A percentile compares a stretch with the other conserved stretches of the same genome.
Conservation (phyloP, 2,797 vertebrate species). For the Eulemur albifrons region DNA sequence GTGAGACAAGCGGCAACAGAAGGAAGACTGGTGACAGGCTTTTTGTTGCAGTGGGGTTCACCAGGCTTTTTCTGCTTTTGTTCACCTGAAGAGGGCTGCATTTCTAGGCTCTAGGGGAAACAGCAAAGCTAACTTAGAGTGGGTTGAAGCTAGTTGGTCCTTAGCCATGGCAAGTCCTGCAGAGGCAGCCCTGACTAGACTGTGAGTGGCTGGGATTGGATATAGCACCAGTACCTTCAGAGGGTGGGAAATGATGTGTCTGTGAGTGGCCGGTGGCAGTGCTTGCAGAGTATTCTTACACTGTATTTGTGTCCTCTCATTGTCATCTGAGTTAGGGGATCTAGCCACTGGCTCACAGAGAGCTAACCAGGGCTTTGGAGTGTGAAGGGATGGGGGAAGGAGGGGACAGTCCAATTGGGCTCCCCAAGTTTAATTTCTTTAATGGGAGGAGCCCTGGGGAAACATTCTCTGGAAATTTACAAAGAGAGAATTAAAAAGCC, state of each 20-base stretch:
- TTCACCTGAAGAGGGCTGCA: neutral
- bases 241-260: neutral
- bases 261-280: neutral
- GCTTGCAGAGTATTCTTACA: neutral
- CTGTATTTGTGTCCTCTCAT: neutral
- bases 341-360: neutral
- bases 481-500: neutral
- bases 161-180: neutral
- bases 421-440: neutral
- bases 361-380: constrained; percentile 63
- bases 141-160: neutral
- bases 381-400: neutral
- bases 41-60: neutral
- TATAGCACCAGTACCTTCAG: neutral
- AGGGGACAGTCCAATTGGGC: neutral
- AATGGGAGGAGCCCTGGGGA: neutral
- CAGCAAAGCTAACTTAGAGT: neutral
- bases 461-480: neutral
- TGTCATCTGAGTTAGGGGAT: neutral
- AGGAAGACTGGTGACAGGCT: neutral
- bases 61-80: neutral
- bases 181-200: neutral
- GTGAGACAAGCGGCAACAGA: neutral
- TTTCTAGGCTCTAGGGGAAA: neutral
- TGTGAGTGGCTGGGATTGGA: neutral